These are phyloP conservation scores for Dromas ardeola DNA, from an alignment of 2,113 vertebrate species.

Conservation along the genomic window DNA sequence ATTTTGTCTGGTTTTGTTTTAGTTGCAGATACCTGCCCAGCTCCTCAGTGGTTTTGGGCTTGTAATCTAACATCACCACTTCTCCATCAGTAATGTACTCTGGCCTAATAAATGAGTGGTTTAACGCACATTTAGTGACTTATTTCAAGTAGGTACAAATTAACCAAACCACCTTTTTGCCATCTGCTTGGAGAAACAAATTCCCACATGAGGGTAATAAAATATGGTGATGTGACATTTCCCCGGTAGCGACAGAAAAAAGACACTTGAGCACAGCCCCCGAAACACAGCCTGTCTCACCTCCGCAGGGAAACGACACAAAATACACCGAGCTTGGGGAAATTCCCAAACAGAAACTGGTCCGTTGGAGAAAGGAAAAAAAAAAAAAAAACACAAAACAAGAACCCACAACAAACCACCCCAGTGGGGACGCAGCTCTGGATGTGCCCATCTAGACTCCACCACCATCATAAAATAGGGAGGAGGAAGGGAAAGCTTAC, in stretches of 20 bases:
- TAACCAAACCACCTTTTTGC: background rate
- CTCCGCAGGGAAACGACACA: background rate
- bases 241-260: background rate
- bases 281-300: background rate
- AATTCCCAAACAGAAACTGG: background rate
- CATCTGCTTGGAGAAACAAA: background rate
- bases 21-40: background rate
- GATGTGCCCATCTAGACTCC: background rate
- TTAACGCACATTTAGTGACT: background rate
- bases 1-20: background rate
- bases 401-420: no score
- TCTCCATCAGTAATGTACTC: background rate
- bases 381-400: no score
- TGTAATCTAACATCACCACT: no score
- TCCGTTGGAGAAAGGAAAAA: background rate
- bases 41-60: background rate
- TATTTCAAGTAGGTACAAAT: background rate
- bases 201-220: background rate
- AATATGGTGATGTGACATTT: background rate
- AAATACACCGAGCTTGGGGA: background rate
- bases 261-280: background rate
- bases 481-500: background rate
- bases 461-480: rapidly evolving
- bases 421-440: background rate
- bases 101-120: background rate